Evolutionary conservation across 2,888 invertebrate species (phyloP), one percentile per base, ranked within the genome.

Genomic region (Pelosia muscerda): DNA sequence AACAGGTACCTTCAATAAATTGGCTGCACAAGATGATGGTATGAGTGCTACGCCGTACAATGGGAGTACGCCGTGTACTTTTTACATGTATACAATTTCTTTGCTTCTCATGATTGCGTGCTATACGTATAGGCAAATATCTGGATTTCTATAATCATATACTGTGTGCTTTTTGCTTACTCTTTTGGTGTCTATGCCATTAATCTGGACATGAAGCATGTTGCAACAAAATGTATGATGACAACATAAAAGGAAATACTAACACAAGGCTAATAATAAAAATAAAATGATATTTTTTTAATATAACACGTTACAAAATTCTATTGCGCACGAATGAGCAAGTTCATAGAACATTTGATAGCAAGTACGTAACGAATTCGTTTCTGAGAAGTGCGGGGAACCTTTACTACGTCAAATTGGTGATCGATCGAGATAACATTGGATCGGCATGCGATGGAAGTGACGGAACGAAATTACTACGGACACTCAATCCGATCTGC

Each of bases 381-480:
- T 66, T 78, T 81, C 82, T 69, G n/a, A 76, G 80, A 82, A 83
- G 54, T 68, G 62, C 61, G 65, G 28, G 69, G 55, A 78, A 78
- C 79, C 80, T 75, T 78, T 55, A 25, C 71, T 74, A 63, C 80
- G 84, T 85, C 82, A 81, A 78, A 68, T 59, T 56, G 69, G 70
- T 85, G 85, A 86, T 85, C 80, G 85, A 87, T 86, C 77, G 81
- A 82, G 84, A 84, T 82, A 74, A 73, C 53, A 74, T 49, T 49
- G 19, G 49, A 55, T 75, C 58, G 53, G 34, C 8, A 25, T 26
- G n/a, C 10, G 71, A 71, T 65, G 54, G 25, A 55, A 19, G 49
- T 19, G 62, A 57, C 34, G 8, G 1, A 67, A 23, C 8, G 68
- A 73, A 58, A 26, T 9, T 72, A 78, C 79, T 69, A 79, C 63